Evolutionary conservation across 2,797 vertebrate species (phyloP).

Genomic region (Neosilurus hyrtlii): DNA sequence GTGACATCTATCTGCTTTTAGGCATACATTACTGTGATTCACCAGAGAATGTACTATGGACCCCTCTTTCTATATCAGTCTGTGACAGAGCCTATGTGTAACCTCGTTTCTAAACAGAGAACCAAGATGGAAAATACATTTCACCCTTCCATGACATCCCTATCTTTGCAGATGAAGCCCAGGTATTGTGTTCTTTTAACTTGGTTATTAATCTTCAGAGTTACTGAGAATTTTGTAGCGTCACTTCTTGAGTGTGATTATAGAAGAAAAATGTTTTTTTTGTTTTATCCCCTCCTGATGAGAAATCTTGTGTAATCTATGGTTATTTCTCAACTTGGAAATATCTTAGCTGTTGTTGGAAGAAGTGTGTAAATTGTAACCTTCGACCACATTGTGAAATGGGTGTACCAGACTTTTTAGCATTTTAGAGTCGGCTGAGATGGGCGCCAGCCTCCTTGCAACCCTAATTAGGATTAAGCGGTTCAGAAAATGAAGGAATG

Average conservation of each 20-base stretch:
- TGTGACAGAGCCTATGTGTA: not conserved
- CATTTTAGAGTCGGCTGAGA: not conserved
- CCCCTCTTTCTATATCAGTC: not conserved
- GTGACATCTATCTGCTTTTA: too few species aligned
- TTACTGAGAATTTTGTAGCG: not conserved
- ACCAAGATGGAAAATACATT: constrained; percentile 83
- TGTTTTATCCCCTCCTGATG: not conserved
- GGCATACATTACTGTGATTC: too few species aligned
- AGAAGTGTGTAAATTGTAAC: constrained; percentile 29
- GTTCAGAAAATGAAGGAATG: too few species aligned
- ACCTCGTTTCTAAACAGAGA: constrained; percentile 74
- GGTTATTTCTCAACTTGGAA: not conserved
- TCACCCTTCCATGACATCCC: constrained; percentile 96
- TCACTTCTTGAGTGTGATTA: not conserved
- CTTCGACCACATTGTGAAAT: constrained; percentile 27
- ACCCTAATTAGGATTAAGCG: too few species aligned
- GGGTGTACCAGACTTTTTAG: constrained; percentile 28
- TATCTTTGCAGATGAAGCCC: constrained; percentile 76
- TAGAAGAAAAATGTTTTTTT: too few species aligned
- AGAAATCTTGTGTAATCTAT: not conserved
- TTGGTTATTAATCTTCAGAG: not conserved
- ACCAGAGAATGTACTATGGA: not conserved
- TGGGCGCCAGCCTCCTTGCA: too few species aligned
- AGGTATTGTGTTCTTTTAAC: constrained; percentile 70
- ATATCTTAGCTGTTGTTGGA: not conserved